Evolutionary conservation across 2,113 vertebrate genomes (phyloP).

Genomic region (Megaceryle maxima): DNA sequence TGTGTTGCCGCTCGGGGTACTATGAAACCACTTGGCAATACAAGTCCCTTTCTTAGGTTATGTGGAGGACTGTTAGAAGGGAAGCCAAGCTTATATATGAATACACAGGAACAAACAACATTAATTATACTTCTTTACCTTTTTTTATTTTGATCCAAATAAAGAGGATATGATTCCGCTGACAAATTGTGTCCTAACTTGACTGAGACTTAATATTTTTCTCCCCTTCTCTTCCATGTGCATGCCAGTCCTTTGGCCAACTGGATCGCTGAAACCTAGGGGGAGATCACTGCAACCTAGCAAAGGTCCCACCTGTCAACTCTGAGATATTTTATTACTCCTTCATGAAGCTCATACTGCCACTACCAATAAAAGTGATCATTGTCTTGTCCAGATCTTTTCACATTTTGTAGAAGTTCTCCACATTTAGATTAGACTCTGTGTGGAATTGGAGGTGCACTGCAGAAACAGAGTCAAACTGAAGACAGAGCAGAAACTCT

Average conservation of each 20-base stretch:
- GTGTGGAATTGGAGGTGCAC: neutral
- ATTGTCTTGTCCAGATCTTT: neutral
- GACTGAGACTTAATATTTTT: neutral
- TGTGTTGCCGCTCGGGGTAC: neutral
- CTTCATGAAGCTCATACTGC: neutral
- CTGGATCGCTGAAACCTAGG: neutral
- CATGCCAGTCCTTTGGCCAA: neutral
- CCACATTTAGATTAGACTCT: neutral
- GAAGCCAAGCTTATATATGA: neutral
- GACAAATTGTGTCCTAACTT: neutral
- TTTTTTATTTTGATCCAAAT: neutral
- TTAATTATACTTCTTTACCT: neutral
- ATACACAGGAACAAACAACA: neutral
- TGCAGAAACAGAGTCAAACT: neutral
- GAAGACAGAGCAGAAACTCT: neutral
- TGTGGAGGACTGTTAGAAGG: neutral
- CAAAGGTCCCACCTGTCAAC: neutral
- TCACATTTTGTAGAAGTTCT: neutral
- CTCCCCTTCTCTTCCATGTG: neutral
- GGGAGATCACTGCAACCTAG: neutral
- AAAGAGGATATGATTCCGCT: neutral
- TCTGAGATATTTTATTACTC: neutral
- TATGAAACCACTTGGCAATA: neutral
- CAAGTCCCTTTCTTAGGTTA: neutral
- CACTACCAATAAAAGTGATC: neutral